phyloP scores from a whole-genome alignment of 2,888 invertebrate genomes.

The Uropetala carovei region DNA sequence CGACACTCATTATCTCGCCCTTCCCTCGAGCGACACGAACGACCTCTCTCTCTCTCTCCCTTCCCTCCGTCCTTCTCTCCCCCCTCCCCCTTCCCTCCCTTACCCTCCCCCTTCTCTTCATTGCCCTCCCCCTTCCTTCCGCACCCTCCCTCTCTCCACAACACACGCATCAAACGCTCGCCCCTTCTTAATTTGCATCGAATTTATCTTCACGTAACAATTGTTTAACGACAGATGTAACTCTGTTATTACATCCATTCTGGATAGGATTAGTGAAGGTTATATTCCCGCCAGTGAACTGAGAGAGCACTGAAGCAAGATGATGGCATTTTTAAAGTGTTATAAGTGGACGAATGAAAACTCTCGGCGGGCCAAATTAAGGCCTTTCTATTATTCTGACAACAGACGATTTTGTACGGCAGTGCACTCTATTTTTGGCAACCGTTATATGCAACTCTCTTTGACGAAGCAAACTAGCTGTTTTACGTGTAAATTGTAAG shows the following conservation, averaged over 20 bases:
- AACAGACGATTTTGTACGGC: too few relatives aligned
- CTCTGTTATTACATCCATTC: neutral
- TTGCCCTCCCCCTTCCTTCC: neutral
- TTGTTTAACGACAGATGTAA: too few relatives aligned
- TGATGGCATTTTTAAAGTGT: neutral
- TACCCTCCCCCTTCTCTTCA: conserved; percentile 36
- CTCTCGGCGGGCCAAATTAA: too few relatives aligned
- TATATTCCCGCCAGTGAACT: too few relatives aligned
- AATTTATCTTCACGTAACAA: too few relatives aligned
- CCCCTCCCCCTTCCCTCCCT: conserved; percentile 19
- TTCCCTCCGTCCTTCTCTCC: neutral
- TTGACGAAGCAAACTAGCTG: too few relatives aligned
- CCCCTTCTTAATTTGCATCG: neutral
- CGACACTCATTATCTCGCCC: neutral
- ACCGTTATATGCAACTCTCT: too few relatives aligned
- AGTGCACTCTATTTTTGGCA: too few relatives aligned
- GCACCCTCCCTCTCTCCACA: neutral
- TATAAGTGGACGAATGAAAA: too few relatives aligned
- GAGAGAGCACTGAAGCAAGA: neutral
- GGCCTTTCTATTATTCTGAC: too few relatives aligned
- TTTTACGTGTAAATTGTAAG: too few relatives aligned
- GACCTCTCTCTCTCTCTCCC: conserved; percentile 66
- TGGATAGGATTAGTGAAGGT: neutral
- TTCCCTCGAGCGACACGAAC: conserved; percentile 62
- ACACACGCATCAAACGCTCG: neutral